Base-by-base conservation (phyloP, 2,797 vertebrate genomes). In the Hirundo rustica region DNA sequence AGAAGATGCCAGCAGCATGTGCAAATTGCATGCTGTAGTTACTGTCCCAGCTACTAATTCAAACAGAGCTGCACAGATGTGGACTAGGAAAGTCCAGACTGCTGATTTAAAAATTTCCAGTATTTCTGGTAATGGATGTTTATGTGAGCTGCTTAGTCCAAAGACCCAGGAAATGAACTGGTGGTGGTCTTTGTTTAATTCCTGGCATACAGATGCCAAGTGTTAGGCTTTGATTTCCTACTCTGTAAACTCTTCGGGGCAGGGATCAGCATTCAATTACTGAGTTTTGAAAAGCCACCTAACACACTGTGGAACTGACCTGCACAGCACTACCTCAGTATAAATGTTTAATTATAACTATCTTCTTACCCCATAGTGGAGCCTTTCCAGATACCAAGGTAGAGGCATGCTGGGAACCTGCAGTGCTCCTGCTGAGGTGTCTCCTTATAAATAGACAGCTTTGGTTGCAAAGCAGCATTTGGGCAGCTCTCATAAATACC, bases 281-380 rank as follows among this genome's bases (percentile, higher is more conserved):
- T 8, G 13, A 93, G 77, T 97, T 96, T 95, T 82, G 94, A 95
- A 95, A 94, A 95, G 85, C 68, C 92, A 89, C 81, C 88, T 95
- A 94, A 85, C 91, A 92, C 80, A 85, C 19, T 77, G 85, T 93
- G 77, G 93, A 90, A 51, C 89, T 57, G 34, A 97, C 93, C 89
- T 94, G 83, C 85, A 85, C 74, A 11, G 85, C 85, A 79, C 83
- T 85, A 74, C 83, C 71, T 91, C 76, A 54, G 32, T 86, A 96
- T 96, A 94, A 97, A 96, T 96, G 91, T 96, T 97, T 96, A 95
- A 97, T 96, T 94, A 54, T 61, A 92, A 95, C 94, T 96, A 94
- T 96, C 95, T 91, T 58, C 92, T 95, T 97, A 90, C 91, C 13
- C 85, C 18, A 3, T 38, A 50, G 81, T 38, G 65, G 71, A 95